Evolutionary conservation across 2,888 invertebrate species (phyloP).

Genomic region (Dexiosoma caninum): DNA sequence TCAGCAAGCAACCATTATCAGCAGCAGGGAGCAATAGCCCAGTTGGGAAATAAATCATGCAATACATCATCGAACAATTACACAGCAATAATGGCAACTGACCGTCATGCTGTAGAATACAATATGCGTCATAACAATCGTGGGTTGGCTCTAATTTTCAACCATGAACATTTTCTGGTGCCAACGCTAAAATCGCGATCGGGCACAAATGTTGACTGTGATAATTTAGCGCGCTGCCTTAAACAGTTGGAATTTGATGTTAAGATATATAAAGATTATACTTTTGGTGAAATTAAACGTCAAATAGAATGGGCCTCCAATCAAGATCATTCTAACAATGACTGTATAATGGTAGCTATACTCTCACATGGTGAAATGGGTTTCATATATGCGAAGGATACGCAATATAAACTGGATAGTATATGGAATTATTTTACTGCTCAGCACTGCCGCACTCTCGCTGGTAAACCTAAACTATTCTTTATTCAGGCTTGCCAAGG

Average conservation of each 20-base stretch:
- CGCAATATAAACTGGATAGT: slow-evolving; percentile 88
- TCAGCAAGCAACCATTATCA: slow-evolving; percentile 39
- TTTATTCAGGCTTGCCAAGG: slow-evolving; percentile 95
- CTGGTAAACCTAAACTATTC: slow-evolving; percentile 88
- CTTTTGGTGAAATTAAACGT: slow-evolving; percentile 82
- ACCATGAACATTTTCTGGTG: slow-evolving; percentile 90
- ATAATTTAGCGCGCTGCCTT: slow-evolving; percentile 83
- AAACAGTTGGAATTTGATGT: slow-evolving; percentile 86
- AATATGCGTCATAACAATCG: slow-evolving; percentile 90
- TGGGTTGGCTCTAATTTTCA: slow-evolving; percentile 92
- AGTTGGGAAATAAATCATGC: slow-evolving; percentile 69
- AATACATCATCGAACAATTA: slow-evolving; percentile 67
- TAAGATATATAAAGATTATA: slow-evolving; percentile 84
- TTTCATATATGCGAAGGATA: slow-evolving; percentile 90
- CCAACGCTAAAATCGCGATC: slow-evolving; percentile 84
- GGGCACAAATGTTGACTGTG: slow-evolving; percentile 92
- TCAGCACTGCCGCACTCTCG: slow-evolving; percentile 88
- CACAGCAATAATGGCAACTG: slow-evolving; percentile 81
- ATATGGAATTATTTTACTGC: slow-evolving; percentile 89
- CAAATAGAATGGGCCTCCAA: slow-evolving; percentile 84
- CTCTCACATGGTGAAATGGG: slow-evolving; percentile 94
- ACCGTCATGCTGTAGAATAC: slow-evolving; percentile 86
- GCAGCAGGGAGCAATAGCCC: slow-evolving; percentile 70
- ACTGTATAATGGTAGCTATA: slow-evolving; percentile 90
- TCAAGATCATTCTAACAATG: slow-evolving; percentile 88